A percentile compares a stretch with the other conserved stretches of the same genome.
These are phyloP conservation scores for Eurytoma californica DNA, from an alignment of 2,888 invertebrate genomes.

Conservation along the genomic window DNA sequence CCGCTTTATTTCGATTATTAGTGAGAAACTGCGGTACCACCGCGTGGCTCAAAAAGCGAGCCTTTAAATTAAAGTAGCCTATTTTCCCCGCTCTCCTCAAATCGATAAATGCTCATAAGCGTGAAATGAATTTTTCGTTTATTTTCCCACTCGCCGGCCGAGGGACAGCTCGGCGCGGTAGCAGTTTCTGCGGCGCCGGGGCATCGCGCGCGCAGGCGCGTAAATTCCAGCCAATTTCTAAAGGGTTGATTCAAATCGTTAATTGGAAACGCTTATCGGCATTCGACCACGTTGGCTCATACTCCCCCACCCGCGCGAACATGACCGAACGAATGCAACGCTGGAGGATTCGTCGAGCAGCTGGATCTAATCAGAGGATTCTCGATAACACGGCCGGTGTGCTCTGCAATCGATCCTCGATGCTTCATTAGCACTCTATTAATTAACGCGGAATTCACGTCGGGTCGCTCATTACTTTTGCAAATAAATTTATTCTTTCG, in stretches of 20 bases:
- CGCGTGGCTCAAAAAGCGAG: too few relatives aligned
- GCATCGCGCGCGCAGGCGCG: background rate
- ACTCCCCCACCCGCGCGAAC: conserved; percentile 27
- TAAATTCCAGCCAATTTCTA: conserved; percentile 57
- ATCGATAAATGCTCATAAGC: background rate
- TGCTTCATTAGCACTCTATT: conserved; percentile 42
- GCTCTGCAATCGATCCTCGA: conserved; percentile 9
- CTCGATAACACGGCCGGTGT: conserved; percentile 25
- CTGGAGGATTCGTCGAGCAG: background rate
- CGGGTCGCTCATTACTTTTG: too few relatives aligned
- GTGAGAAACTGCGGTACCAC: too few relatives aligned
- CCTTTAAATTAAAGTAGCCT: too few relatives aligned
- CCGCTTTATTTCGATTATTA: too few relatives aligned
- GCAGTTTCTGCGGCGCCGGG: background rate
- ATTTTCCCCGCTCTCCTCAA: background rate
- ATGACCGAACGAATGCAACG: conserved; percentile 29
- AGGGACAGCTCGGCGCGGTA: background rate
- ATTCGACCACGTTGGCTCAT: conserved; percentile 51
- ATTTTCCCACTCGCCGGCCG: background rate
- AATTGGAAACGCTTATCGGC: conserved; percentile 62
- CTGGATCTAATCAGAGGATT: conserved; percentile 32
- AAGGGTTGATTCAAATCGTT: conserved; percentile 61
- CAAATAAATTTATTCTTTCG: too few relatives aligned
- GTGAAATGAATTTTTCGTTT: background rate
- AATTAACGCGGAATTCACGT: background rate